These are phyloP conservation scores for Drosophila phalerata DNA, from an alignment of 2,888 invertebrate genomes.

Conservation along the genomic window DNA sequence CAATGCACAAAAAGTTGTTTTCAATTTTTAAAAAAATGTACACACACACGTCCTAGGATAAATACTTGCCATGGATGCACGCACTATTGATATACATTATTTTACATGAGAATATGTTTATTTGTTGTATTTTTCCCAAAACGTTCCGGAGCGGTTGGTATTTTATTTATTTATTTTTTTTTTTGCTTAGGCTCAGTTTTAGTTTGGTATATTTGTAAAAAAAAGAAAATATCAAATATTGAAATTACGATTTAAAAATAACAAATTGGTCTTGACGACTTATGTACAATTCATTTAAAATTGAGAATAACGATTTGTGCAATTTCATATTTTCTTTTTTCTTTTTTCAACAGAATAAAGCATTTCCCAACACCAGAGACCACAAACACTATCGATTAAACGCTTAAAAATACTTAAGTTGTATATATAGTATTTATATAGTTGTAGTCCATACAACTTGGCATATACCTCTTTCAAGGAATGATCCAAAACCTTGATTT, in stretches of 20 bases:
- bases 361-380: conserved; percentile 73
- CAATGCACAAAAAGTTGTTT: conserved; percentile 85
- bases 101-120: conserved; percentile 34
- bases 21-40: conserved; percentile 84
- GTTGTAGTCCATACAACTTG: conserved; percentile 25
- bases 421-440: conserved; percentile 14
- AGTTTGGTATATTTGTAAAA: conserved; percentile 36
- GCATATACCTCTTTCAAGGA: conserved; percentile 96
- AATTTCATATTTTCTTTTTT: conserved; percentile 83
- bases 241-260: conserved; percentile 15
- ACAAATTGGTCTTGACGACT: conserved; percentile 35
- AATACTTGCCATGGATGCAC: conserved; percentile 73
- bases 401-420: conserved; percentile 31
- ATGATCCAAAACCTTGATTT: conserved; percentile 95
- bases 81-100: conserved; percentile 58
- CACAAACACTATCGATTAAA: conserved; percentile 37
- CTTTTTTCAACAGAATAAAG: conserved; percentile 19
- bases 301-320: conserved; percentile 86
- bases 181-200: conserved; percentile 7
- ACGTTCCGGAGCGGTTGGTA: conserved; percentile 33
- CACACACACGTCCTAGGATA: conserved; percentile 71
- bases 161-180: conserved; percentile 19
- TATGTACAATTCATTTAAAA: conserved; percentile 84
- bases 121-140: conserved; percentile 62
- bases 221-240: conserved; percentile 79